Base-by-base conservation (phyloP, 2,113 vertebrate species). In the Platichthys flesus region DNA sequence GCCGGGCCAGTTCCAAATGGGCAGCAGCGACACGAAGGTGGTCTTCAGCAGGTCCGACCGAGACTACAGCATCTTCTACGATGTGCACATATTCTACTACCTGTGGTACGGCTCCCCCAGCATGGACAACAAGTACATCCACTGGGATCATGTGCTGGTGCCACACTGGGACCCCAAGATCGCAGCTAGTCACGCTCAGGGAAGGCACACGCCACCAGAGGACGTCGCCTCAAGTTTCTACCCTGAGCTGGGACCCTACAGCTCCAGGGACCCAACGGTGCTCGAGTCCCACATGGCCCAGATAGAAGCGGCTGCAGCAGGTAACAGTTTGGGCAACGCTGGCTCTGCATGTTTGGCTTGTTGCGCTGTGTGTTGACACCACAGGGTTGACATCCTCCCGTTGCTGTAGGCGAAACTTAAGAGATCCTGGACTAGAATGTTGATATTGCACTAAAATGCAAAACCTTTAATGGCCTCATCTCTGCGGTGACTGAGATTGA, bases 131-230 rank as follows among this genome's bases (percentile, higher is more conserved):
- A 94, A 91, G 84, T 97, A 96, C 82, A 88, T 95, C 28, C 96
- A 96, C 88, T 97, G 96, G 96, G 96, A 97, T 85, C 96, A 97
- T 23, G 94, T 95, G 67, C 92, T 97, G 82, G 96, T 97, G 71
- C 96, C 96, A 1, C 96, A 97, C 93, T 97, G 96, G 96, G 96
- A 97, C 90, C 96, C 96, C 4, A 97, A 97, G 90, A 96, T 97
- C 28, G 96, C 96, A 0, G 95, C 96, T 84, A 96, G 96, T 81
- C 96, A 97, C 60, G 95, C 96, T 4, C 95, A 95, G 72, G 96
- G 96, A 70, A 94, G 92, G 76, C 96, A 97, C 91, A 90, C 79
- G 13, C 91, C 96, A 26, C 96, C 96, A 0, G 96, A 96, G 1
- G 95, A 96, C 85, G 91, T 97, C 26, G 95, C 95, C 9, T 96